A percentile compares a stretch with the other conserved stretches of the same genome.
Evolutionary conservation across 2,797 vertebrate species (phyloP).

Genomic region (Enteromius afrohamiltoni): DNA sequence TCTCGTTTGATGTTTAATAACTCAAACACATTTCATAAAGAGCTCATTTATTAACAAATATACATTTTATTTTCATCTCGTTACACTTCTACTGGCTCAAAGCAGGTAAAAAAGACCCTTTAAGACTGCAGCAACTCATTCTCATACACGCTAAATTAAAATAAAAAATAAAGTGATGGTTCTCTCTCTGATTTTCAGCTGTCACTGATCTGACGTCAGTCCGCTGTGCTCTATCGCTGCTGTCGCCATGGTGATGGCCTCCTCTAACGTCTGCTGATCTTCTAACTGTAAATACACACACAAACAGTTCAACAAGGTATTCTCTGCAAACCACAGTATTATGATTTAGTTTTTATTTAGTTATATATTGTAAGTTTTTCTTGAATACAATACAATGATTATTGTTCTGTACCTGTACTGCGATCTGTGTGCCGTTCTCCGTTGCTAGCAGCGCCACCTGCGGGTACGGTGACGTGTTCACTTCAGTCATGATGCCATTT

Average conservation of each 20-base stretch:
- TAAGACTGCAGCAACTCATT: neutral
- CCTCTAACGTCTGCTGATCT: conserved; percentile 79
- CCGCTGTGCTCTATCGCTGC: conserved; percentile 74
- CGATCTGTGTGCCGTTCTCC: conserved; percentile 73
- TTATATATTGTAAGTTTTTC: neutral
- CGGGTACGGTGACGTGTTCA: conserved; percentile 69
- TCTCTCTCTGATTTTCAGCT: neutral
- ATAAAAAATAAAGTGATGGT: no score
- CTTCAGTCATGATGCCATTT: conserved; percentile 65
- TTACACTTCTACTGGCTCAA: conserved; percentile 35
- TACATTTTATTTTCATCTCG: conserved; percentile 42
- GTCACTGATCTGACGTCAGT: conserved; percentile 50
- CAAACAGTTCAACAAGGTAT: neutral
- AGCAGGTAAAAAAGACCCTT: neutral
- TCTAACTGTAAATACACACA: conserved; percentile 68
- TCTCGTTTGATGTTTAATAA: neutral
- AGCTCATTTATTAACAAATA: conserved; percentile 55
- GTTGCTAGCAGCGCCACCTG: conserved; percentile 80
- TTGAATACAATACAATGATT: neutral
- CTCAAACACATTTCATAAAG: conserved; percentile 12
- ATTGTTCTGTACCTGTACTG: conserved; percentile 69
- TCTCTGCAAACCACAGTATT: neutral
- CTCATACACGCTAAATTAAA: neutral
- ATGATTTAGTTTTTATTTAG: neutral
- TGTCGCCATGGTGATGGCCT: conserved; percentile 74